Conservation (phyloP, 2,888 invertebrate species). For the Thecophora atra region DNA sequence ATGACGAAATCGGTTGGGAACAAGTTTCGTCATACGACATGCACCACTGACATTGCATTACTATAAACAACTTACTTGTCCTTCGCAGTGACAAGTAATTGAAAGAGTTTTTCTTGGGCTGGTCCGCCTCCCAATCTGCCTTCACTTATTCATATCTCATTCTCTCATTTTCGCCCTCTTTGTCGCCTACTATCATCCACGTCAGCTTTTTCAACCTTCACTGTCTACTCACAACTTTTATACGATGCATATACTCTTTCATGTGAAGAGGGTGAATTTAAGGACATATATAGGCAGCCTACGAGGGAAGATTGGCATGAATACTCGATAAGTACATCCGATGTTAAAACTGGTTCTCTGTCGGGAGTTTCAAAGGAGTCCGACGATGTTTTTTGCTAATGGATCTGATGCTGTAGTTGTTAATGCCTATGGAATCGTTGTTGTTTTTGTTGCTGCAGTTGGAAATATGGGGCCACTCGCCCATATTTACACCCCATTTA, state of each 20-base stretch:
- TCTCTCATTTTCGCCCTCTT: not conserved
- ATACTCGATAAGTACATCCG: slow-evolving; percentile 28
- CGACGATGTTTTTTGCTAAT: not conserved
- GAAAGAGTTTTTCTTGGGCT: slow-evolving; percentile 11
- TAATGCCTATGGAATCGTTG: too few relatives aligned
- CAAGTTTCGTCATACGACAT: not conserved
- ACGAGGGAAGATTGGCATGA: slow-evolving; percentile 19
- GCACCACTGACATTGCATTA: not conserved
- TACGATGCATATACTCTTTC: too few relatives aligned
- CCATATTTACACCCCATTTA: too few relatives aligned
- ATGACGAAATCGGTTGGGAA: slow-evolving; percentile 21
- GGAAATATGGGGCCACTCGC: too few relatives aligned
- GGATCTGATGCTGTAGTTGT: slow-evolving; percentile 8
- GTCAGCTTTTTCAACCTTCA: not conserved
- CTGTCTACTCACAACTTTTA: not conserved
- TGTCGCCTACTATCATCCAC: not conserved
- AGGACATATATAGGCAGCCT: too few relatives aligned
- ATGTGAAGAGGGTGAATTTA: too few relatives aligned
- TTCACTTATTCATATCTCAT: too few relatives aligned
- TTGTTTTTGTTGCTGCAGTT: too few relatives aligned
- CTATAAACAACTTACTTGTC: slow-evolving; percentile 18
- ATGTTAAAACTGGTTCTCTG: slow-evolving; percentile 31
- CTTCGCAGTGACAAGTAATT: not conserved
- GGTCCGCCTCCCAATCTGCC: not conserved
- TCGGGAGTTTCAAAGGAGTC: slow-evolving; percentile 6